Evolutionary conservation across 2,797 vertebrate genomes (phyloP).

Genomic region (Tokudaia tokunoshimensis): DNA sequence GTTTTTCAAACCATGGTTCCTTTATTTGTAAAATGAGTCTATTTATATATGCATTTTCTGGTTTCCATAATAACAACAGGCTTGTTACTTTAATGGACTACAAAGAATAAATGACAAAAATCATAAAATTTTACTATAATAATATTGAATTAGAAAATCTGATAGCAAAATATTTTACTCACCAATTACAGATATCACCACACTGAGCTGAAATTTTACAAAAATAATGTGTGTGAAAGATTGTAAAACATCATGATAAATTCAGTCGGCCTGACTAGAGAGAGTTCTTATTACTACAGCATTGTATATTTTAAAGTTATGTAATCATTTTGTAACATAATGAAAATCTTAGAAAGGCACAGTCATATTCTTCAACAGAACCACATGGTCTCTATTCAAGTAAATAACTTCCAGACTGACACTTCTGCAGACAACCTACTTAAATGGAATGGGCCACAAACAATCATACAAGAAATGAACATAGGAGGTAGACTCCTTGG

Average conservation of each 20-base stretch:
- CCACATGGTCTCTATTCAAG: neutral
- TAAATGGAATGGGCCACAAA: neutral
- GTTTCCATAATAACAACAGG: neutral
- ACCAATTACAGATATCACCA: neutral
- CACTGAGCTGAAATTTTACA: neutral
- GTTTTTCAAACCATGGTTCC: neutral
- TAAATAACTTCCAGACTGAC: neutral
- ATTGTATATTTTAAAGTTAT: neutral
- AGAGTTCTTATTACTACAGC: neutral
- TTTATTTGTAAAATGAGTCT: slow-evolving; percentile 7
- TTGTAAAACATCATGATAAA: neutral
- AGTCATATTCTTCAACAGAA: neutral
- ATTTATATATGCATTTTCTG: neutral
- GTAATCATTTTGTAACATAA: slow-evolving; percentile 7
- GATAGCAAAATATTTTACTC: neutral
- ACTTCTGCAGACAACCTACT: no score
- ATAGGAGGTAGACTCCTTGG: neutral
- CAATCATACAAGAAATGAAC: neutral
- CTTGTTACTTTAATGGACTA: neutral
- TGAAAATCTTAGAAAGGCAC: neutral
- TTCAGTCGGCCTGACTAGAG: neutral
- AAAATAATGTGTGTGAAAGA: neutral
- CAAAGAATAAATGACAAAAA: neutral
- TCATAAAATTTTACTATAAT: neutral
- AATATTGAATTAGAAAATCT: slow-evolving; percentile 7